These are phyloP conservation scores for Crotalus adamanteus DNA, from an alignment of 2,797 vertebrate species.

Conservation along the genomic window DNA sequence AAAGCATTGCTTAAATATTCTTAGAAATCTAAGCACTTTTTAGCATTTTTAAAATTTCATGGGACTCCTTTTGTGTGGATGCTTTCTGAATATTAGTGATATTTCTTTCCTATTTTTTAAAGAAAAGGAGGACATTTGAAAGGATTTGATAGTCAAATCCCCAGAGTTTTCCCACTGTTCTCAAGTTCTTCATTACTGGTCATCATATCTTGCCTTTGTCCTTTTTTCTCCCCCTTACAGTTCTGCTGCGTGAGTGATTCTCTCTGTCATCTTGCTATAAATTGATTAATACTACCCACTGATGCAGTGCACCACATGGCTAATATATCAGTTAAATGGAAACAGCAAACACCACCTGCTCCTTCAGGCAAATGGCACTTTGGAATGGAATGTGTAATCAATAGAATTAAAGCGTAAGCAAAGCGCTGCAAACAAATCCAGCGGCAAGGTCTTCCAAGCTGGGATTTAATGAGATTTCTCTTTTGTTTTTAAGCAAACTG, in stretches of 20 bases:
- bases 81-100: slow-evolving; percentile 40
- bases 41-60: slow-evolving; percentile 9
- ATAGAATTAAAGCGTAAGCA: slow-evolving; percentile 82
- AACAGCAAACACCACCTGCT: slow-evolving; percentile 83
- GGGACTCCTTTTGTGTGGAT: slow-evolving; percentile 44
- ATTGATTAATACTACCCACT: slow-evolving; percentile 81
- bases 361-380: slow-evolving; percentile 82
- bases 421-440: slow-evolving; percentile 71
- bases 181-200: slow-evolving; percentile 65
- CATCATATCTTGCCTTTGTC: slow-evolving; percentile 71
- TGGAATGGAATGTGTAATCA: slow-evolving; percentile 84
- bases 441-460: slow-evolving; percentile 69
- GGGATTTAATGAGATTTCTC: slow-evolving; percentile 53
- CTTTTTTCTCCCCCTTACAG: slow-evolving; percentile 68
- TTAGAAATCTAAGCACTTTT: background rate
- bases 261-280: slow-evolving; percentile 79
- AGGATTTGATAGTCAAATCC: slow-evolving; percentile 54
- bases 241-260: slow-evolving; percentile 77
- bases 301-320: slow-evolving; percentile 81
- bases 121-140: slow-evolving; percentile 28
- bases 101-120: slow-evolving; percentile 55
- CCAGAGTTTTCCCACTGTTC: slow-evolving; percentile 43
- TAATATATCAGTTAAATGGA: slow-evolving; percentile 86
- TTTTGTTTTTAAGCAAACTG: slow-evolving; percentile 28
- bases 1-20: background rate